Percentiles rank a stretch among this genome's conserved stretches.
These are phyloP conservation scores for Chymomyza costata DNA, from an alignment of 1,140 invertebrate species.

Conservation along the genomic window DNA sequence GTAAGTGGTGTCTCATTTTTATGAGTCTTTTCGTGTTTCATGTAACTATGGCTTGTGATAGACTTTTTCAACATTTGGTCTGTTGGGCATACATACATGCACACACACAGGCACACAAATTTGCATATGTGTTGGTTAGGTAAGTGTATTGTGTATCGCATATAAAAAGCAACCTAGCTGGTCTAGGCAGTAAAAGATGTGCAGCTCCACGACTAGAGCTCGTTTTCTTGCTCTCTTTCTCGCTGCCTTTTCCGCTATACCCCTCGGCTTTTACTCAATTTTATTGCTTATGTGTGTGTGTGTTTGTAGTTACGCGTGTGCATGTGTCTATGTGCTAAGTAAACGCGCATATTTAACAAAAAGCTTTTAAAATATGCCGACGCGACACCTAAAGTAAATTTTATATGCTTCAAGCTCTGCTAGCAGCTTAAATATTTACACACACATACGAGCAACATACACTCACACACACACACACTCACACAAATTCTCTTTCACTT, in stretches of 20 bases:
- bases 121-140: constrained; percentile 1
- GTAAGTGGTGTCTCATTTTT: no score
- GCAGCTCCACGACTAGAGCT: not conserved
- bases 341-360: constrained; percentile 63
- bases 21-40: no score
- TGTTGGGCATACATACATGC: constrained; percentile 15
- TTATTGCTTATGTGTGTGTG: not conserved
- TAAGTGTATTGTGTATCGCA: no score
- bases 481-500: not conserved
- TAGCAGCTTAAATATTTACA: constrained; percentile 65
- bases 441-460: constrained; percentile 27
- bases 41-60: no score
- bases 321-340: constrained; percentile 46
- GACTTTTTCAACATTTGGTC: no score
- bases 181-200: constrained; percentile 1
- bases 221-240: constrained; percentile 3
- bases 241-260: not conserved
- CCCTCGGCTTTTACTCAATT: not conserved
- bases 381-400: constrained; percentile 73
- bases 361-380: constrained; percentile 75
- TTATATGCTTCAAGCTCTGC: constrained; percentile 39
- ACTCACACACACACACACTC: constrained; percentile 13
- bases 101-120: constrained; percentile 6
- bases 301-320: constrained; percentile 1
- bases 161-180: constrained; percentile 12